A percentile compares a stretch with the other conserved stretches of the same genome.
Evolutionary conservation across 2,888 invertebrate genomes (phyloP).

Genomic region (Hemaris fuciformis): DNA sequence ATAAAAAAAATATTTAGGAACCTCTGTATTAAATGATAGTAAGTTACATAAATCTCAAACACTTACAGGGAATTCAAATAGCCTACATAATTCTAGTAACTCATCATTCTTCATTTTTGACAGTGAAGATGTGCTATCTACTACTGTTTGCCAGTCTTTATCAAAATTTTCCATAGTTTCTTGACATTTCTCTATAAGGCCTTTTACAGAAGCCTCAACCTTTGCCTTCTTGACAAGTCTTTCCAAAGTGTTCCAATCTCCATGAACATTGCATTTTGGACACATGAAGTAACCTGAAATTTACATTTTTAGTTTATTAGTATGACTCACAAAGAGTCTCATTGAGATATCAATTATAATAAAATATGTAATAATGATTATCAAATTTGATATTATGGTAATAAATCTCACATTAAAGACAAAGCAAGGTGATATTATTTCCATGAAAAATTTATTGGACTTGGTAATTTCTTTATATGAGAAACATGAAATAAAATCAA

Average conservation of each 20-base stretch:
- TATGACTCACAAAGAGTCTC: too few species aligned
- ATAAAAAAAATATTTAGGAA: too few species aligned
- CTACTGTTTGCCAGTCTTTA: slow-evolving; percentile 70
- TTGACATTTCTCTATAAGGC: slow-evolving; percentile 56
- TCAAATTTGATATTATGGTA: too few species aligned
- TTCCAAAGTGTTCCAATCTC: slow-evolving; percentile 84
- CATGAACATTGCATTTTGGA: slow-evolving; percentile 84
- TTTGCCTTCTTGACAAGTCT: slow-evolving; percentile 72
- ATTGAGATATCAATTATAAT: too few species aligned
- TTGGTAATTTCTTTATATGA: too few species aligned
- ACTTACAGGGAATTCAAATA: slow-evolving; percentile 83
- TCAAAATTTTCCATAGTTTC: slow-evolving; percentile 60
- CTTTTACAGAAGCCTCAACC: slow-evolving; percentile 54
- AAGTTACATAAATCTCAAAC: background rate
- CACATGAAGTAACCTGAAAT: slow-evolving; percentile 86
- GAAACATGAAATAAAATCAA: too few species aligned
- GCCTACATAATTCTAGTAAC: slow-evolving; percentile 68
- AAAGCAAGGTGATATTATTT: too few species aligned
- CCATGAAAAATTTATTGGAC: too few species aligned
- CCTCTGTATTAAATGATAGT: too few species aligned
- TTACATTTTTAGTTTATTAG: background rate
- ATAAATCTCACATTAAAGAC: too few species aligned
- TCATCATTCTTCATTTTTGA: slow-evolving; percentile 65
- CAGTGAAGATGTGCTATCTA: slow-evolving; percentile 64
- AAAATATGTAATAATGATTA: too few species aligned